Conservation (phyloP, 1,140 invertebrate species). For the Liolophura sinensis region DNA sequence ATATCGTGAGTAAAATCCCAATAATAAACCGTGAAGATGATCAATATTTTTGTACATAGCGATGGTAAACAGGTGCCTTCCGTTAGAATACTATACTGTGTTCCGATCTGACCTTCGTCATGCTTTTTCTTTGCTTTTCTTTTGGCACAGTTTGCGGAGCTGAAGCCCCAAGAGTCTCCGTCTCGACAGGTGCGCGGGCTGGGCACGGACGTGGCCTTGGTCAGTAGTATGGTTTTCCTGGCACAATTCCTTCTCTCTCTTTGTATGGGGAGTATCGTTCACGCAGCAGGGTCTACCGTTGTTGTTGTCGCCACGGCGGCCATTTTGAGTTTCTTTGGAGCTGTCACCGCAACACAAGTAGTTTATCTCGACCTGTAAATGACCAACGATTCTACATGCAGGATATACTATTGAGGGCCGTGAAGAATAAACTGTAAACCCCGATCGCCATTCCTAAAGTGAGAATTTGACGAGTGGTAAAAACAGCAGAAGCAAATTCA, state of each 20-base stretch:
- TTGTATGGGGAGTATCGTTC: slow-evolving; percentile 84
- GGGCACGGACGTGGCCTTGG: slow-evolving; percentile 90
- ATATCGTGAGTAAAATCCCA: too few species aligned
- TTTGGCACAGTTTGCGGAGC: neutral
- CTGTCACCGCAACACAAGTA: slow-evolving; percentile 81
- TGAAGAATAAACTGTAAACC: too few species aligned
- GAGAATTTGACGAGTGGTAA: too few species aligned
- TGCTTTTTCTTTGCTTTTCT: neutral
- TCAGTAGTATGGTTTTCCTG: slow-evolving; percentile 93
- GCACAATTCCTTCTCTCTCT: slow-evolving; percentile 89
- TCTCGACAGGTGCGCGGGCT: slow-evolving; percentile 74
- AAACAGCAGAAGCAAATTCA: too few species aligned
- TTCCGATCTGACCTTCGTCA: too few species aligned
- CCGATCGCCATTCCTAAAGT: too few species aligned
- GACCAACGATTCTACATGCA: too few species aligned
- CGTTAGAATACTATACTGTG: too few species aligned
- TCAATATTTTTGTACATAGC: too few species aligned
- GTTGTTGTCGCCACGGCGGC: slow-evolving; percentile 83
- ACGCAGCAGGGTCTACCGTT: slow-evolving; percentile 72
- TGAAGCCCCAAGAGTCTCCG: neutral
- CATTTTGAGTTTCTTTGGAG: slow-evolving; percentile 79
- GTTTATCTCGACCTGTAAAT: slow-evolving; percentile 82
- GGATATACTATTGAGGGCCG: too few species aligned
- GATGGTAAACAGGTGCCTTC: too few species aligned
- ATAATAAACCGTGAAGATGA: too few species aligned